A percentile compares a stretch with the other conserved stretches of the same genome.
Conservation (phyloP, 2,113 vertebrate species). For the Festucalex cinctus region DNA sequence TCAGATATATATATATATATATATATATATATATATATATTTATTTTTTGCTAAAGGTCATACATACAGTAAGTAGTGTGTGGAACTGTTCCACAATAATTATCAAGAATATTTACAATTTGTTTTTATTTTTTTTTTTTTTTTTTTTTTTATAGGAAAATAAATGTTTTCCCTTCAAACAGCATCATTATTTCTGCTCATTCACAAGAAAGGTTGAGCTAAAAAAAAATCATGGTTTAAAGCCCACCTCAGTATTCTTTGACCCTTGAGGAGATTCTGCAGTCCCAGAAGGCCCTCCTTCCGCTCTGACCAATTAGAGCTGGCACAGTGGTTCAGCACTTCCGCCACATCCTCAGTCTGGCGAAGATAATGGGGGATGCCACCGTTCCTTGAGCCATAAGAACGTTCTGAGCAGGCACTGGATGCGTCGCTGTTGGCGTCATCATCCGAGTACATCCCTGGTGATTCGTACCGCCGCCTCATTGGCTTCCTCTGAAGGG, state of each 20-base stretch:
- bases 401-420: conserved; percentile 97
- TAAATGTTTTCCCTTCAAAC: no score
- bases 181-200: neutral
- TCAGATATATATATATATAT: no score
- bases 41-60: no score
- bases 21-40: no score
- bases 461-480: conserved; percentile 91
- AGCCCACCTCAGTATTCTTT: conserved; percentile 87
- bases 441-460: conserved; percentile 95
- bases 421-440: conserved; percentile 94
- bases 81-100: no score
- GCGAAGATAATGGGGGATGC: conserved; percentile 91
- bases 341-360: conserved; percentile 96
- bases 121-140: no score
- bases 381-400: conserved; percentile 88
- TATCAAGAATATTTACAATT: no score
- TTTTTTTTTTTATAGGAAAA: no score
- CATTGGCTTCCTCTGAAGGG: conserved; percentile 85
- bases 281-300: conserved; percentile 95
- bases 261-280: conserved; percentile 95
- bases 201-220: neutral
- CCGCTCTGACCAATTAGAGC: conserved; percentile 97
- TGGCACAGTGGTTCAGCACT: conserved; percentile 96
- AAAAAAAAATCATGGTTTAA: neutral
- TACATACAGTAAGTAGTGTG: no score